A percentile compares a stretch with the other conserved stretches of the same genome.
Evolutionary conservation across 2,113 vertebrate genomes (phyloP).

Genomic region (Euleptes europaea): DNA sequence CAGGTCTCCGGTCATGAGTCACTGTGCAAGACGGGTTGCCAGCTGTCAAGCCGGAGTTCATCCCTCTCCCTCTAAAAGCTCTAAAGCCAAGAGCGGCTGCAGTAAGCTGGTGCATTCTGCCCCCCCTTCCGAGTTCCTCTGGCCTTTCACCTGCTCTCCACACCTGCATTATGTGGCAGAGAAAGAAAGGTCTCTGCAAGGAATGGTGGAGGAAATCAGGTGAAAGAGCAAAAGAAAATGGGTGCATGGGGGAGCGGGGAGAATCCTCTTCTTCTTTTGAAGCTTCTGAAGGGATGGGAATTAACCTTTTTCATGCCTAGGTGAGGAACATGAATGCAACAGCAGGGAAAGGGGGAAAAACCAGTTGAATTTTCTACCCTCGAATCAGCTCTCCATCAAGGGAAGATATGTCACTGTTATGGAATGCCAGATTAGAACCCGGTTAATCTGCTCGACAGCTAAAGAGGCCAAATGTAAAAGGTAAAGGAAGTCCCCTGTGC

Average conservation of each 20-base stretch:
- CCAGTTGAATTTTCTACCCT: no score
- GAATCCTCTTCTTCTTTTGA: neutral
- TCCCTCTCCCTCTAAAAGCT: neutral
- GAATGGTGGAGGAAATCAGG: neutral
- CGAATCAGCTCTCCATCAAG: no score
- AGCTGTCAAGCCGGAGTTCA: neutral
- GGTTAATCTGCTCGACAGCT: no score
- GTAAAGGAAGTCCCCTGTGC: no score
- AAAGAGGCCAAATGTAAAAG: no score
- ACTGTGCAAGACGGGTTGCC: neutral
- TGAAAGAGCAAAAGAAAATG: no score
- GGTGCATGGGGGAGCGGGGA: neutral
- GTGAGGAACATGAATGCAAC: no score
- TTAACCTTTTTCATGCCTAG: no score
- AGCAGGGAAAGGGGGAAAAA: no score
- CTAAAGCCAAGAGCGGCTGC: neutral
- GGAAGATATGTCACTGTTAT: neutral
- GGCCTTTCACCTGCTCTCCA: neutral
- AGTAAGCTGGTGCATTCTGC: neutral
- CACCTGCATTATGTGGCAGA: neutral
- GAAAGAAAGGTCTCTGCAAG: neutral
- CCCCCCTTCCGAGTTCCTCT: neutral
- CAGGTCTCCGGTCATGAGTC: neutral
- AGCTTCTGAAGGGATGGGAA: neutral
- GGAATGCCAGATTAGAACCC: neutral